Evolutionary conservation across 2,113 vertebrate genomes (phyloP).

Genomic region (Isurus oxyrinchus): DNA sequence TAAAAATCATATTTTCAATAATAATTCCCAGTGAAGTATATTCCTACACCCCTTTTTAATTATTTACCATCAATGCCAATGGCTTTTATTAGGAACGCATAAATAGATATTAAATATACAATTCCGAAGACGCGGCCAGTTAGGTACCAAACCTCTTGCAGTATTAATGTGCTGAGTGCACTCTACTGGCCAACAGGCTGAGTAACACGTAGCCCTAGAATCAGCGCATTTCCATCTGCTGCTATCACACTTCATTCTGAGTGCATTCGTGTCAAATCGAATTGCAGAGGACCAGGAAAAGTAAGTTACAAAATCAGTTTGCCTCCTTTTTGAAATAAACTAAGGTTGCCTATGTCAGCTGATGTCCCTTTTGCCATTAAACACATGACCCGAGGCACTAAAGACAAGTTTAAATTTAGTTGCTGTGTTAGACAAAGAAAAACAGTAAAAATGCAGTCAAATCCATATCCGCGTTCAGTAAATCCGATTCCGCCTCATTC

Average conservation of each 20-base stretch:
- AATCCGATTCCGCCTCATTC: not conserved
- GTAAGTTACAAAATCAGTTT: not conserved
- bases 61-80: not conserved
- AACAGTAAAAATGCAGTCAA: not conserved
- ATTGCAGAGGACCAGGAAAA: not conserved
- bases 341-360: not conserved
- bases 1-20: too few relatives aligned
- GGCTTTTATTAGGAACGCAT: too few relatives aligned
- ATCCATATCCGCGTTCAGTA: not conserved
- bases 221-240: not conserved
- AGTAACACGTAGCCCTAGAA: not conserved
- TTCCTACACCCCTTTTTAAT: not conserved
- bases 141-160: not conserved
- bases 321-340: not conserved
- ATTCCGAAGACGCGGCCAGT: not conserved
- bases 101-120: not conserved
- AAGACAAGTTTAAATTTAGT: not conserved
- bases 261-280: not conserved
- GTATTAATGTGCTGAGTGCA: slow-evolving; percentile 31
- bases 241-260: not conserved
- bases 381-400: too few relatives aligned
- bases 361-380: not conserved
- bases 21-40: not conserved
- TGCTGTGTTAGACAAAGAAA: not conserved
- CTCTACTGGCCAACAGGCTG: slow-evolving; percentile 30